Evolutionary conservation across 1,140 invertebrate genomes (phyloP).

Genomic region (Mercenaria mercenaria): DNA sequence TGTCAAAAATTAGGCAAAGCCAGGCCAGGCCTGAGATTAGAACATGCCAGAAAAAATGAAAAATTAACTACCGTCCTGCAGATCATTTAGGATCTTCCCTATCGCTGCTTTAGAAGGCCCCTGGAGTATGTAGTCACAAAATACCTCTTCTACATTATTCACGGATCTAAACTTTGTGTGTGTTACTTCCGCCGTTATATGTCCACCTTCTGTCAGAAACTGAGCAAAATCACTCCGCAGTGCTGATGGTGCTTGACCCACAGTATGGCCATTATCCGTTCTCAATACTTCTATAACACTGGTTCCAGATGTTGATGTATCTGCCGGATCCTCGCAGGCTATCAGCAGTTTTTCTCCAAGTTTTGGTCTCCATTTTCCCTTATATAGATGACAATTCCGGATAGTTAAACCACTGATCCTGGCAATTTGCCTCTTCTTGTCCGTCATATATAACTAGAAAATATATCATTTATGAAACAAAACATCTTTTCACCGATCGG

Average conservation of each 20-base stretch:
- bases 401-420: neutral
- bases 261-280: neutral
- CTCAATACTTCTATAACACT: neutral
- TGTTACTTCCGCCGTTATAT: neutral
- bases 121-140: neutral
- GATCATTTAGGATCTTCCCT: neutral
- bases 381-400: neutral
- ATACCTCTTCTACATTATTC: neutral
- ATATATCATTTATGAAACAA: too few relatives aligned
- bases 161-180: neutral
- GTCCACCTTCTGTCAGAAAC: neutral
- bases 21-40: too few relatives aligned
- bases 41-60: too few relatives aligned
- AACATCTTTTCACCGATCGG: too few relatives aligned
- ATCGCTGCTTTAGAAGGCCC: neutral
- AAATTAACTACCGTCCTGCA: neutral
- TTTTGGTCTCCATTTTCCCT: neutral
- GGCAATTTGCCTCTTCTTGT: neutral
- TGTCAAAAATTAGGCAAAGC: too few relatives aligned
- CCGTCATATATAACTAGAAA: neutral
- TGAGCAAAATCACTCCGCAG: neutral
- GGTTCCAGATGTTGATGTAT: neutral
- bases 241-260: neutral
- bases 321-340: neutral
- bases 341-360: neutral